Evolutionary conservation across 2,113 vertebrate species (phyloP).

Genomic region (Oncorhynchus masou): DNA sequence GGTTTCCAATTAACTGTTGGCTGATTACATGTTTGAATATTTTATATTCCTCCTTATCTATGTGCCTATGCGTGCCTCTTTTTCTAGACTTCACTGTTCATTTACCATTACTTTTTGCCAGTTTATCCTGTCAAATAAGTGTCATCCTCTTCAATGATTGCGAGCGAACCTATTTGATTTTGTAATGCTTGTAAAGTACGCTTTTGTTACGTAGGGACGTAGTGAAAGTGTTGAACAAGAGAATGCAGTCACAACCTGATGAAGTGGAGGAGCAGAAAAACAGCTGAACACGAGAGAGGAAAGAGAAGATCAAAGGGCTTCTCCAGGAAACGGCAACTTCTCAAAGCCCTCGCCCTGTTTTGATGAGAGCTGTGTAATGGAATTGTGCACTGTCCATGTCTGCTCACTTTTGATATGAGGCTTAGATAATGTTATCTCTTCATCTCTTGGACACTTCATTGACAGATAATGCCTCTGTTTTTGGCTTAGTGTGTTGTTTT

Average conservation of each 20-base stretch:
- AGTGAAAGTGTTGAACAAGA: background rate
- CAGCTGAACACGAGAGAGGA: constrained; percentile 11
- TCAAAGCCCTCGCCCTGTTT: constrained; percentile 34
- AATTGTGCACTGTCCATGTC: background rate
- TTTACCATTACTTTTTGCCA: background rate
- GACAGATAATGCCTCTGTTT: background rate
- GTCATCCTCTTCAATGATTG: background rate
- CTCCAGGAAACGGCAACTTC: background rate
- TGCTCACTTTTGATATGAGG: background rate
- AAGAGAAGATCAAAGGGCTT: constrained; percentile 41
- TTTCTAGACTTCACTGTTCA: background rate
- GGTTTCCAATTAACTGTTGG: constrained; percentile 42
- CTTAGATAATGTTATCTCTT: background rate
- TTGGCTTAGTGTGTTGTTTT: background rate
- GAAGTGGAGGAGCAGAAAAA: background rate
- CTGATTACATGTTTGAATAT: constrained; percentile 28
- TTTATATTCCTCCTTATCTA: constrained; percentile 36
- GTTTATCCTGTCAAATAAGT: background rate
- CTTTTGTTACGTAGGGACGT: background rate
- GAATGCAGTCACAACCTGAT: too few species aligned
- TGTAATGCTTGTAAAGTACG: background rate
- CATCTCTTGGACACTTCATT: background rate
- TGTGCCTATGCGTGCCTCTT: background rate
- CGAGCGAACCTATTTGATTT: background rate
- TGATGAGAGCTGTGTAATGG: background rate